Conservation (phyloP, 2,113 vertebrate genomes). For the Mus spicilegus region DNA sequence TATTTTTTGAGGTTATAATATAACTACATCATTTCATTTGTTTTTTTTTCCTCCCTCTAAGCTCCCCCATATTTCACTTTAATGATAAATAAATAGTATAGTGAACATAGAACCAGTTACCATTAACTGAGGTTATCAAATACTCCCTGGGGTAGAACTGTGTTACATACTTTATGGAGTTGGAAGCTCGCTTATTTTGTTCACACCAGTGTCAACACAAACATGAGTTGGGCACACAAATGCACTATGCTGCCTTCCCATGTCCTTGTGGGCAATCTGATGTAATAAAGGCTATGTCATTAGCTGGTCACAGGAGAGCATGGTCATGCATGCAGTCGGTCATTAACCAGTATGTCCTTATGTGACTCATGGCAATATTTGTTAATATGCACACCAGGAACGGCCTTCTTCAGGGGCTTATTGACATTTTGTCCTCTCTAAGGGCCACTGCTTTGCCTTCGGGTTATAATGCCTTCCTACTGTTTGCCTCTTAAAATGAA, state of each 20-base stretch:
- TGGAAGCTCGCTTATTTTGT: background rate
- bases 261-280: background rate
- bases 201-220: no score
- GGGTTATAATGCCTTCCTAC: background rate
- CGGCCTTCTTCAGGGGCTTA: background rate
- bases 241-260: background rate
- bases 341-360: background rate
- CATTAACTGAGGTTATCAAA: background rate
- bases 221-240: background rate
- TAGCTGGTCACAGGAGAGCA: background rate
- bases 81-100: background rate
- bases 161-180: background rate
- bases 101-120: background rate
- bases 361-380: background rate
- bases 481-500: background rate
- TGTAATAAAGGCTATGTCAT: background rate
- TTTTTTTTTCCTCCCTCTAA: background rate
- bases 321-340: background rate
- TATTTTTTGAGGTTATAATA: background rate
- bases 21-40: background rate
- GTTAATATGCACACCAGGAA: background rate
- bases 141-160: background rate
- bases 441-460: background rate
- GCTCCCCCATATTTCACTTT: background rate
- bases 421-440: background rate